A percentile compares a stretch with the other conserved stretches of the same genome.
Evolutionary conservation across 2,888 invertebrate genomes (phyloP).

Genomic region (Encarsia formosa): DNA sequence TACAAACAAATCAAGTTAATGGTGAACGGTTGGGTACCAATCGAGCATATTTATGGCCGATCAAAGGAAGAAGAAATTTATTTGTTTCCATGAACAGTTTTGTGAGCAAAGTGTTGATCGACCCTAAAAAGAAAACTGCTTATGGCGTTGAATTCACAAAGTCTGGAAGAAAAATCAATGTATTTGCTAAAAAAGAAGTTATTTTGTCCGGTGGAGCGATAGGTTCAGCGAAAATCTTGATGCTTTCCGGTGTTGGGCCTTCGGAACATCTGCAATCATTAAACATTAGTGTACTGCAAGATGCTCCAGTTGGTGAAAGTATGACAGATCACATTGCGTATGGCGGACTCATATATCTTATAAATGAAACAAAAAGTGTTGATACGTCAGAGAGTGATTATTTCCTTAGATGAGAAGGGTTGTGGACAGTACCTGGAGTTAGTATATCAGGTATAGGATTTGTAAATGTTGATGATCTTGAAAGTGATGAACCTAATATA

Average conservation of each 20-base stretch:
- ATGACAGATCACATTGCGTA: slow-evolving; percentile 68
- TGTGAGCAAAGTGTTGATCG: slow-evolving; percentile 65
- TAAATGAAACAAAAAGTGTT: slow-evolving; percentile 51
- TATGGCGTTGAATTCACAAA: slow-evolving; percentile 66
- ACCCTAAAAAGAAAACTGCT: slow-evolving; percentile 60
- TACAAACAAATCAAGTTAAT: slow-evolving; percentile 7
- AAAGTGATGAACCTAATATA: slow-evolving; percentile 61
- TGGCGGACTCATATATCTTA: slow-evolving; percentile 57
- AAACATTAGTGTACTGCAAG: slow-evolving; percentile 55
- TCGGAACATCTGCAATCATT: slow-evolving; percentile 56
- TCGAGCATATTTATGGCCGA: slow-evolving; percentile 58
- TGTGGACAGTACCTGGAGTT: slow-evolving; percentile 61
- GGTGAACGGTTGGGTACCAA: slow-evolving; percentile 50
- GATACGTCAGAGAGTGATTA: slow-evolving; percentile 47
- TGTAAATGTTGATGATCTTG: slow-evolving; percentile 7
- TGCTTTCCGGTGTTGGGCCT: slow-evolving; percentile 74
- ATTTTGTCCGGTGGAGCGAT: slow-evolving; percentile 73
- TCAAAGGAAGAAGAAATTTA: slow-evolving; percentile 61
- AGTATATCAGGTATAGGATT: slow-evolving; percentile 61
- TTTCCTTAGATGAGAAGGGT: slow-evolving; percentile 56
- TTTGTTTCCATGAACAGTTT: slow-evolving; percentile 60
- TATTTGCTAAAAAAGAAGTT: slow-evolving; percentile 65
- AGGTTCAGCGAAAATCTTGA: slow-evolving; percentile 72
- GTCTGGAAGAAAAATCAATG: slow-evolving; percentile 50
- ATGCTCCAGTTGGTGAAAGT: slow-evolving; percentile 64